Base-by-base conservation (phyloP, 2,113 vertebrate species). In the Antechinus flavipes region DNA sequence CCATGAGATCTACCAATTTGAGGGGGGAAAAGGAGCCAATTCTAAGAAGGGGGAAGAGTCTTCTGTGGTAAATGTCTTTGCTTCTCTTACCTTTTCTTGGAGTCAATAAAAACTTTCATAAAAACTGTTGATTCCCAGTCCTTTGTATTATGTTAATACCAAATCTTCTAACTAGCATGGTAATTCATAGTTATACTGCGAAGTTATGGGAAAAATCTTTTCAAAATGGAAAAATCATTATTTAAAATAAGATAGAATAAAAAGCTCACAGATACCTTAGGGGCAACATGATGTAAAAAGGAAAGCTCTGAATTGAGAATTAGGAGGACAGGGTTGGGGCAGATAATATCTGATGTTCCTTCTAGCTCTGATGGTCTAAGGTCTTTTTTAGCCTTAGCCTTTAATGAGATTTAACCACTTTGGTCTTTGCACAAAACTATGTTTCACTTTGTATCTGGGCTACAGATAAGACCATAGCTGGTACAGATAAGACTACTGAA, bases 41-140 rank as follows among this genome's bases (percentile, higher is more conserved):
- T 96, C 90, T 90, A 92, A 90, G 26, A 90, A 95, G 92, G 30
- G 92, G 56, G 52, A 46, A 89, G 55, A 47, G 35, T 94, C 46
- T 42, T 11, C 24, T 25, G 89, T 42, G 1, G 0, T 14, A 54
- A 91, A 68, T 22, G 19, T 49, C 50, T 23, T 5, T 14, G 2
- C 12, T 7, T 52, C n/a, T 54, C 23, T 30, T 22, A 11, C 22
- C 68, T 93, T 93, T 89, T 91, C 90, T 91, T 91, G 0, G 46
- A 90, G 90, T 26, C 46, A 30, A 50, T 50, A 2, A 90, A 90
- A 90, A 90, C 89, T 90, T 90, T 50, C 0, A 53, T 22, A 56
- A 19, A 90, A 55, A 91, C 27, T 25, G 3, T 90, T 47, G 90
- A 46, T 55, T 90, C 24, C 16, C 84, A 52, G 25, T 50, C 27